phyloP scores from a whole-genome alignment of 1,140 invertebrate species.

The Bactericera cockerelli region DNA sequence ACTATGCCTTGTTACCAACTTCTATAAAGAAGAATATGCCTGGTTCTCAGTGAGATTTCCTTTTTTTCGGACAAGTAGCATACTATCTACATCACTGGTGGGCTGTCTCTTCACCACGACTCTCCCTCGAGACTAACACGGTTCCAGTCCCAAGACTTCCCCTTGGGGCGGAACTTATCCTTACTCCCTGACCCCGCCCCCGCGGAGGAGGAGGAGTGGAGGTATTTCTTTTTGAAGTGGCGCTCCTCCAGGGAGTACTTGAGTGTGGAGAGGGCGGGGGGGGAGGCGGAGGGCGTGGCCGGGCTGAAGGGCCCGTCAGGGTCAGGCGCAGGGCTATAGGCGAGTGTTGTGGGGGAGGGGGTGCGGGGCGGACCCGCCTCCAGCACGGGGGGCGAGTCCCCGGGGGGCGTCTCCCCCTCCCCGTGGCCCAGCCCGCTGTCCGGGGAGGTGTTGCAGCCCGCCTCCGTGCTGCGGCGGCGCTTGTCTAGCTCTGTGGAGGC shows the following conservation, averaged over 20 bases:
- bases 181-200: slow-evolving; percentile 18
- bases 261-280: slow-evolving; percentile 26
- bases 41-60: no score
- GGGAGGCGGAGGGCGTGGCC: slow-evolving; percentile 25
- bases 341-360: slow-evolving; percentile 38
- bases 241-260: slow-evolving; percentile 32
- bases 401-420: slow-evolving; percentile 35
- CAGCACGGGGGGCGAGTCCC: slow-evolving; percentile 34
- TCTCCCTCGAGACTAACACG: slow-evolving; percentile 4
- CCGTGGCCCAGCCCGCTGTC: slow-evolving; percentile 61
- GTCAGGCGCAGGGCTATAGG: slow-evolving; percentile 22
- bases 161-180: slow-evolving; percentile 49
- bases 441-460: slow-evolving; percentile 53
- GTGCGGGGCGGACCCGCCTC: slow-evolving; percentile 44
- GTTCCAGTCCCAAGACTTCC: slow-evolving; percentile 58
- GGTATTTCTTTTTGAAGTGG: slow-evolving; percentile 67
- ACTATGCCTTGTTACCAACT: no score
- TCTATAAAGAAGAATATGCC: no score
- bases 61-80: no score
- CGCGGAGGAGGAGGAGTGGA: slow-evolving; percentile 31
- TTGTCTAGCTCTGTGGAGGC: slow-evolving; percentile 71
- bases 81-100: no score
- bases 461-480: slow-evolving; percentile 56
- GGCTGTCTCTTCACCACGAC: slow-evolving; percentile 11
- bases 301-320: slow-evolving; percentile 29